Conservation (phyloP, 2,888 invertebrate genomes). For the Mythimna pallens region DNA sequence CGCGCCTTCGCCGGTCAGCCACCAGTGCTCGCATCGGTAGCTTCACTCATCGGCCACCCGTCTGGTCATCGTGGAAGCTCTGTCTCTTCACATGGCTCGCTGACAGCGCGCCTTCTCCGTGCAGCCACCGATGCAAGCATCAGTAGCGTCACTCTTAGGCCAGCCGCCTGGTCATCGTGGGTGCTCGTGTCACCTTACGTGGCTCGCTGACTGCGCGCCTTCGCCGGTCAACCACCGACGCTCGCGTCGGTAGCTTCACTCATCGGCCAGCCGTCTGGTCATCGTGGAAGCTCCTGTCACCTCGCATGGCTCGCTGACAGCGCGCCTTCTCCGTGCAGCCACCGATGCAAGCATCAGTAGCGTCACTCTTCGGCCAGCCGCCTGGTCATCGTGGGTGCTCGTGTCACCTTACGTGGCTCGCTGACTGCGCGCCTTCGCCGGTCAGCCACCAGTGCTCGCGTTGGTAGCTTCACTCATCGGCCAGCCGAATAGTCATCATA, state of each 20-base stretch:
- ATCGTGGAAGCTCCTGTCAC: not conserved
- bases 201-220: conserved; percentile 1
- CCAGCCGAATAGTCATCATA: not conserved
- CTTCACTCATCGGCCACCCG: not conserved
- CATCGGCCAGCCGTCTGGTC: not conserved
- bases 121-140: not conserved
- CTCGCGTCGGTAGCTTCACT: not conserved
- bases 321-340: not conserved
- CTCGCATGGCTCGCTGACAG: not conserved
- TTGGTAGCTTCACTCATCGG: not conserved
- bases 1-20: not conserved
- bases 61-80: not conserved
- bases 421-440: not conserved
- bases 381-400: not conserved
- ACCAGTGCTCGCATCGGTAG: not conserved
- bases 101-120: not conserved
- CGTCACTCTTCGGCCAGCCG: not conserved
- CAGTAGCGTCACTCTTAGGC: not conserved
- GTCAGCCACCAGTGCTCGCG: not conserved
- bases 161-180: not conserved
- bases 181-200: not conserved
- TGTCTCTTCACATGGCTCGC: no score
- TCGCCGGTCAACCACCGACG: not conserved
- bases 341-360: not conserved
- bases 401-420: not conserved